Conservation (phyloP, 2,888 invertebrate genomes). For the Zygaena filipendulae region DNA sequence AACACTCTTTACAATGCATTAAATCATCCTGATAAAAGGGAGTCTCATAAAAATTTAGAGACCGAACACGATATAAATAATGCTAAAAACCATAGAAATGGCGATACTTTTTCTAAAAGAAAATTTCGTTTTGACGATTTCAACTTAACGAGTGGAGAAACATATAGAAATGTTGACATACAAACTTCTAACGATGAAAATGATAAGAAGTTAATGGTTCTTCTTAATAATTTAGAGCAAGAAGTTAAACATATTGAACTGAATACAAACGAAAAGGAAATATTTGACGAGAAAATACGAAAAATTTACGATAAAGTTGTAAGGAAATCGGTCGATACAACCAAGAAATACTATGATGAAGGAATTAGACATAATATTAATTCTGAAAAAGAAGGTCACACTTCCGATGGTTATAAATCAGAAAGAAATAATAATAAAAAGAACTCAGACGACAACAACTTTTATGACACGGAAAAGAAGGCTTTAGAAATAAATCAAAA, state of each 20-base stretch:
- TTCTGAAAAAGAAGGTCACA: constrained; percentile 6
- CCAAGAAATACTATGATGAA: constrained; percentile 8
- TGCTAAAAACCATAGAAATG: constrained; percentile 5
- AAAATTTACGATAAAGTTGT: constrained; percentile 37
- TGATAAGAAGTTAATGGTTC: constrained; percentile 31
- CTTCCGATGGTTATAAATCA: constrained; percentile 7
- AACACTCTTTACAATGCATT: not conserved
- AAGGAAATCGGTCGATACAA: constrained; percentile 18
- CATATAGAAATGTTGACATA: constrained; percentile 5
- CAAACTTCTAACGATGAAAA: constrained; percentile 21
- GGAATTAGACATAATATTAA: constrained; percentile 4
- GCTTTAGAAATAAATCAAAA: not conserved
- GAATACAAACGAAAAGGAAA: constrained; percentile 29
- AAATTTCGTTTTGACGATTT: constrained; percentile 5
- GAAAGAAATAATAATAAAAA: not conserved
- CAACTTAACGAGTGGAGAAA: not conserved
- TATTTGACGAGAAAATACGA: constrained; percentile 39
- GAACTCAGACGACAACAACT: not conserved
- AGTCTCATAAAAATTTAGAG: not conserved
- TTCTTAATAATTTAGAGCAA: constrained; percentile 37
- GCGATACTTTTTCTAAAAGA: too few species aligned
- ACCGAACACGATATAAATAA: constrained; percentile 2
- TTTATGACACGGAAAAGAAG: not conserved
- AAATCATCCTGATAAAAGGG: not conserved
- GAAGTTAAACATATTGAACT: constrained; percentile 37